phyloP scores from a whole-genome alignment of 23 tunicate species.

The Trididemnum clinides region DNA sequence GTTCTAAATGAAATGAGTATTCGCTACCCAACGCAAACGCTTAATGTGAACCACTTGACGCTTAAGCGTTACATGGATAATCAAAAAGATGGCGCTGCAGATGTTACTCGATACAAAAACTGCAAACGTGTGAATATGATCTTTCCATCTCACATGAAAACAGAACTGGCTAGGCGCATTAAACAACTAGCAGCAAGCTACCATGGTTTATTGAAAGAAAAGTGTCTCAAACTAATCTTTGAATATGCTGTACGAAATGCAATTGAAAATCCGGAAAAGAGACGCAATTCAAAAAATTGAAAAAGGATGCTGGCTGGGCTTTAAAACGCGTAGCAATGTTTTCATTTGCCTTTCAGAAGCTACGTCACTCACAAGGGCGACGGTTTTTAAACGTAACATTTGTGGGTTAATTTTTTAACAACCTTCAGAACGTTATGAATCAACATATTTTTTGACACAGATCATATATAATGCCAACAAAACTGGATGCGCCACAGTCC shows the following conservation, averaged over 20 bases:
- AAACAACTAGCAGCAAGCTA: slow-evolving; percentile 2
- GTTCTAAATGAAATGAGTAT: not conserved
- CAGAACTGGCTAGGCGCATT: not conserved
- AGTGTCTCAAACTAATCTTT: not conserved
- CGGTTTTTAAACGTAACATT: not conserved
- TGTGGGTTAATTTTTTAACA: not conserved
- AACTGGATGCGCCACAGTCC: slow-evolving; percentile 28
- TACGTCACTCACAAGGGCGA: not conserved
- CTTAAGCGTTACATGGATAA: not conserved
- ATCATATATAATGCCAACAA: not conserved
- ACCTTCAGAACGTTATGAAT: not conserved
- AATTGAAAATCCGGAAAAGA: too few relatives aligned
- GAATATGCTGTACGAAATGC: too few relatives aligned
- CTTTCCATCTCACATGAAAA: not conserved
- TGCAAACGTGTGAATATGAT: not conserved
- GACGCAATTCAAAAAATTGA: not conserved
- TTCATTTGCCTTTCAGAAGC: not conserved
- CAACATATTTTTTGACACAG: not conserved
- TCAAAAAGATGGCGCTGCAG: not conserved
- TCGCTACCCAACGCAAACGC: not conserved
- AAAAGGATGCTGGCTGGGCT: not conserved
- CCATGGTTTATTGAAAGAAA: not conserved
- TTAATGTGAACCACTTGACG: not conserved
- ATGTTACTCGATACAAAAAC: not conserved
- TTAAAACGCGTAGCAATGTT: not conserved